Evolutionary conservation across 1,140 invertebrate genomes (phyloP).

Genomic region (Orchesella cincta): DNA sequence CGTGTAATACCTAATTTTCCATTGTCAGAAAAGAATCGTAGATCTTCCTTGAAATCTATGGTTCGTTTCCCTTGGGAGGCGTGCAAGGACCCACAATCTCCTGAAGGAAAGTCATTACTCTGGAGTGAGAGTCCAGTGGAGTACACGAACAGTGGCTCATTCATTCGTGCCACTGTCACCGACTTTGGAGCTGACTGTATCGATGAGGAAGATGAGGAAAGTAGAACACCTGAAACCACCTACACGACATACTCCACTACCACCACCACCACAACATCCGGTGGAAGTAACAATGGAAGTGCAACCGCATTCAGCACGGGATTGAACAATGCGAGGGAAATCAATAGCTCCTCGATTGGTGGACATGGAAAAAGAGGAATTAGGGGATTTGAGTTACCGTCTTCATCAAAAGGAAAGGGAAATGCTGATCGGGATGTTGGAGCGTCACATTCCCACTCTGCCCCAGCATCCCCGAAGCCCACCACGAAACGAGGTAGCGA

Average conservation of each 20-base stretch:
- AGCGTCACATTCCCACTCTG: background rate
- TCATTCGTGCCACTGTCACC: background rate
- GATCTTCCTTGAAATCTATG: slow-evolving; percentile 14
- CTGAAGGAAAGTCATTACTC: background rate
- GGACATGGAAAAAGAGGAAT: slow-evolving; percentile 10
- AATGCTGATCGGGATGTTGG: background rate
- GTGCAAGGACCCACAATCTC: slow-evolving; percentile 10
- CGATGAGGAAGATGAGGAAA: slow-evolving; percentile 37
- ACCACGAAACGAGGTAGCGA: slow-evolving; percentile 20
- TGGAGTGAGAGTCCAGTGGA: slow-evolving; percentile 12
- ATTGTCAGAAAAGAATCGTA: slow-evolving; percentile 6
- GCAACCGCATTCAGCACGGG: background rate
- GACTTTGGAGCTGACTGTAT: slow-evolving; percentile 35
- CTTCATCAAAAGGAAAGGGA: slow-evolving; percentile 8
- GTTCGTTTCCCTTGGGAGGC: slow-evolving; percentile 11
- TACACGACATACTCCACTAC: background rate
- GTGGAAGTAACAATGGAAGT: background rate
- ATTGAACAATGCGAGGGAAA: background rate
- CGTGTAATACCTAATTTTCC: slow-evolving; percentile 16
- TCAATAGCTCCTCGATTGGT: background rate
- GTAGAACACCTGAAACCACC: background rate
- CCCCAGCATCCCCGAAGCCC: background rate
- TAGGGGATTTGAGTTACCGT: slow-evolving; percentile 7
- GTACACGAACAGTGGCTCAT: slow-evolving; percentile 5
- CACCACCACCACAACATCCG: background rate